A percentile compares a stretch with the other conserved stretches of the same genome.
These are phyloP conservation scores for Acipenser transmontanus DNA, from an alignment of 2,797 vertebrate genomes.

Conservation along the genomic window DNA sequence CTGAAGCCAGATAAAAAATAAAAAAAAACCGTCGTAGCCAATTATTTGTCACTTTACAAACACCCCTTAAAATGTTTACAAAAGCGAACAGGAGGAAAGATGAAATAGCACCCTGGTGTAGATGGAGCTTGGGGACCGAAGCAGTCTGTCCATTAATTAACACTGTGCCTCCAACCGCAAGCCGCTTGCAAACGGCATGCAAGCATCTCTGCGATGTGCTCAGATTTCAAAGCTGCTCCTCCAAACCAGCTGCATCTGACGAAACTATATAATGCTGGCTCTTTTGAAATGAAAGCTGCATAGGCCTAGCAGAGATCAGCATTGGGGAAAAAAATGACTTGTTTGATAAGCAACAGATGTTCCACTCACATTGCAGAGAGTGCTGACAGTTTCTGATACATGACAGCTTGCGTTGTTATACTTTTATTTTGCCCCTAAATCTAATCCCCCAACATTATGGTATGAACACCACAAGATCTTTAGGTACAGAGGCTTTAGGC, in stretches of 20 bases:
- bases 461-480: too few species aligned
- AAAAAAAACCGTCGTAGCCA: slow-evolving; percentile 8
- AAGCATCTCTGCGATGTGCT: slow-evolving; percentile 52
- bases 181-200: slow-evolving; percentile 51
- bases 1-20: slow-evolving; percentile 11
- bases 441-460: too few species aligned
- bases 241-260: slow-evolving; percentile 67
- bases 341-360: slow-evolving; percentile 81
- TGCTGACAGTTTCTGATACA: slow-evolving; percentile 65
- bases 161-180: slow-evolving; percentile 40
- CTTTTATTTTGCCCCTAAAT: too few species aligned
- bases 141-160: slow-evolving; percentile 57
- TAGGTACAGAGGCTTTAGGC: too few species aligned
- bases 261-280: slow-evolving; percentile 53
- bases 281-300: slow-evolving; percentile 75
- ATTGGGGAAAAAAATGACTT: slow-evolving; percentile 45
- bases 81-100: slow-evolving; percentile 16
- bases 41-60: slow-evolving; percentile 33
- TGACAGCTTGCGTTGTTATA: slow-evolving; percentile 52
- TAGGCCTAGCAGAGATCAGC: slow-evolving; percentile 59
- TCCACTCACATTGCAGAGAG: slow-evolving; percentile 49
- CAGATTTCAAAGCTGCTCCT: slow-evolving; percentile 78
- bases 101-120: slow-evolving; percentile 28
- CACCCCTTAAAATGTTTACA: slow-evolving; percentile 27
- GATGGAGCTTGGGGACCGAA: slow-evolving; percentile 22